These are phyloP conservation scores for Pentalonia nigronervosa DNA, from an alignment of 1,140 invertebrate species.

Conservation along the genomic window DNA sequence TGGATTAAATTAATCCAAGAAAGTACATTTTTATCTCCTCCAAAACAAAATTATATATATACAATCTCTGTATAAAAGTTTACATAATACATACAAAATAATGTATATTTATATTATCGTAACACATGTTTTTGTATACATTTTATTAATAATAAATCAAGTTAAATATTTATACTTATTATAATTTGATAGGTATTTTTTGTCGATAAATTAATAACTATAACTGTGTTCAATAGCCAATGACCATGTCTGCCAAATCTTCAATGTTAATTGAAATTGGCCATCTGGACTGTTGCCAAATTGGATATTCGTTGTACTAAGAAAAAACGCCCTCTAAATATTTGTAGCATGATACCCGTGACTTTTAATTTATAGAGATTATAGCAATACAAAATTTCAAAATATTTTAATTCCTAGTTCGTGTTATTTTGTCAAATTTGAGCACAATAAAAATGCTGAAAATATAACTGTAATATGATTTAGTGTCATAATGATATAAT, in stretches of 20 bases:
- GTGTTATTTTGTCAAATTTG: neutral
- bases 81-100: too few species aligned
- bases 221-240: neutral
- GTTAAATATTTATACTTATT: too few species aligned
- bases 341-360: neutral
- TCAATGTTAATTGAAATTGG: slow-evolving; percentile 29
- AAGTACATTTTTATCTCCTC: too few species aligned
- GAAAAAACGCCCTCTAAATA: neutral
- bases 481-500: neutral
- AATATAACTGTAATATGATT: neutral
- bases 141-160: neutral
- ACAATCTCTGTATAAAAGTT: too few species aligned
- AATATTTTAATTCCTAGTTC: neutral
- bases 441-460: neutral
- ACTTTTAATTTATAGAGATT: neutral
- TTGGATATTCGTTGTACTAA: neutral
- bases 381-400: neutral
- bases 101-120: too few species aligned
- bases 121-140: too few species aligned
- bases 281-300: neutral
- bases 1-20: too few species aligned
- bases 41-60: too few species aligned
- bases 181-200: neutral
- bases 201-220: slow-evolving; percentile 1
- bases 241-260: neutral